A percentile compares a stretch with the other conserved stretches of the same genome.
Conservation (phyloP, 2,888 invertebrate species). For the Lepidonotus clava region DNA sequence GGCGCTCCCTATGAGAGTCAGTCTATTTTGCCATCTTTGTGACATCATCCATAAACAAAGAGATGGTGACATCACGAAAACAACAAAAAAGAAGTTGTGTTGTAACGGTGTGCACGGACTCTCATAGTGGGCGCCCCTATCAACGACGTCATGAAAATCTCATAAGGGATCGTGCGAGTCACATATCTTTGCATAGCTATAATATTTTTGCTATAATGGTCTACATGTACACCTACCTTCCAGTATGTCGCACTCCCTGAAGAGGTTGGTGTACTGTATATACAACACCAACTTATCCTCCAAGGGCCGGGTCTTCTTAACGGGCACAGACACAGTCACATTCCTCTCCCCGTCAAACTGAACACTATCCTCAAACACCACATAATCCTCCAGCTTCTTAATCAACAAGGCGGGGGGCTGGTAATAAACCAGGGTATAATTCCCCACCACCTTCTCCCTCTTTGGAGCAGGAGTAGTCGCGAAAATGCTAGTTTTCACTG, state of each 20-base stretch:
- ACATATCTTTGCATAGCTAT: too few relatives aligned
- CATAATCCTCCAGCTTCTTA: constrained; percentile 17
- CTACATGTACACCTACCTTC: constrained; percentile 71
- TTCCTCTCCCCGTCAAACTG: not conserved
- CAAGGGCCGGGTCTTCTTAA: not conserved
- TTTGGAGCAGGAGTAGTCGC: constrained; percentile 28
- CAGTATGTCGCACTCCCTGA: constrained; percentile 73
- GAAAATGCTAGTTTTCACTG: not conserved
- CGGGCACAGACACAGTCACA: not conserved
- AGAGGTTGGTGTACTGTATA: constrained; percentile 73
- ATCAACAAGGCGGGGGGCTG: constrained; percentile 57
- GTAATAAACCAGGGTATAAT: constrained; percentile 49
- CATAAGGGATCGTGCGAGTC: too few relatives aligned
- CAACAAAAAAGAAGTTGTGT: too few relatives aligned
- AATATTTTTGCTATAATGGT: too few relatives aligned
- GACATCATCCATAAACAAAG: too few relatives aligned
- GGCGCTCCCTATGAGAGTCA: too few relatives aligned
- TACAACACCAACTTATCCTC: constrained; percentile 66
- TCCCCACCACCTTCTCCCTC: not conserved
- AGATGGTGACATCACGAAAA: too few relatives aligned
- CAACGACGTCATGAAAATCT: too few relatives aligned
- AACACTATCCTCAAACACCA: not conserved
- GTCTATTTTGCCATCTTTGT: too few relatives aligned
- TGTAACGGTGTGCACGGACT: too few relatives aligned
- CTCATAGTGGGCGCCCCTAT: too few relatives aligned